Base-by-base conservation (phyloP, 2,888 invertebrate genomes). In the Mesorhabditis sp. region DNA sequence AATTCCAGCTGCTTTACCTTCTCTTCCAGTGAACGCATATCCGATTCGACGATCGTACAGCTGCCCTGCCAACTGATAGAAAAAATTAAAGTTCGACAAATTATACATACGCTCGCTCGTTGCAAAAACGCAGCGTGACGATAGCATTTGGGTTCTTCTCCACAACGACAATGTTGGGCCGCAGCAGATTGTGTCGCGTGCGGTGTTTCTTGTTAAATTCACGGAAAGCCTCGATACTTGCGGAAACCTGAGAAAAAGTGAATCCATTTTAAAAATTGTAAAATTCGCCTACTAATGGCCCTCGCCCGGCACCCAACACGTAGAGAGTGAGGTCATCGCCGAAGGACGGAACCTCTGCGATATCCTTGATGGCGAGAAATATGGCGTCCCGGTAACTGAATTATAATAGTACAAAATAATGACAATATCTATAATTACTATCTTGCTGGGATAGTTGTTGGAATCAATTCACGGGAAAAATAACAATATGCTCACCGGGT, bases 71-170 rank as follows among this genome's bases (percentile, higher is more conserved):
- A 84, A 4, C 81, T 82, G 66, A 42, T 45, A 62, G 64, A 28
- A 13, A 45, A 63, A 66, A 64, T 43, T 42, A 63, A 45, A 13
- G n/a, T 13, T 50, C 28, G 28, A 28, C 28, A 65, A n/a, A 65
- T 4, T 5, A 42, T 63, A 69, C 72, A 63, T 15, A 82, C 76
- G 67, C 68, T 15, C 43, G 68, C 15, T 69, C 68, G 65, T 83
- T 84, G 68, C 77, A 77, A 66, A 71, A 81, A 43, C 76, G 70
- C 10, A 85, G 75, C 15, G 84, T 83, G 43, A 87, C 85, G 61
- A 96, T 91, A 45, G 98, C 97, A 88, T 93, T 94, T 0, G 94
- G 93, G 89, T 99, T 99, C 87, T 99, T 99, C 87, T 99, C 98
- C 4, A 99, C 92, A 5, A 95, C 96, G 87, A 93, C 94, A 7